Conservation (phyloP, 1,140 invertebrate genomes). For the Lepidurus packardi region DNA sequence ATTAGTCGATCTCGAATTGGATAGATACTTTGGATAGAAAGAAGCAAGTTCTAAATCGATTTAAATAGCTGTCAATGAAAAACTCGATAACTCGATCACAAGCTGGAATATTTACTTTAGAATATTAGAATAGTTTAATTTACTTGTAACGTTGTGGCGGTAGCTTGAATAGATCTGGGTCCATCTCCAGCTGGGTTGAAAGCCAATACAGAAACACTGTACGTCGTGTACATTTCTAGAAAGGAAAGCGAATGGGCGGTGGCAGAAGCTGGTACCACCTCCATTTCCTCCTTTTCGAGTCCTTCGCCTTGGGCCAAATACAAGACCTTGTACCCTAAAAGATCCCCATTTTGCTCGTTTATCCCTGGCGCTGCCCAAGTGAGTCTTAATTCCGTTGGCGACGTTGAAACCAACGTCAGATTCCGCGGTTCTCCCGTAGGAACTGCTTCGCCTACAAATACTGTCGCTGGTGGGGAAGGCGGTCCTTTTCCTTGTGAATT, state of each 20-base stretch:
- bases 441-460: constrained; percentile 93
- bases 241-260: constrained; percentile 77
- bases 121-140: background rate
- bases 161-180: constrained; percentile 70
- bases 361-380: constrained; percentile 76
- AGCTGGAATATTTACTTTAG: background rate
- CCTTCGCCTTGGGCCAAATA: constrained; percentile 39
- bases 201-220: constrained; percentile 85
- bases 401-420: constrained; percentile 66
- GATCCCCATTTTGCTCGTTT: constrained; percentile 82
- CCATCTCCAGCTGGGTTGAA: constrained; percentile 96
- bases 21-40: too few species aligned
- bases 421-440: constrained; percentile 81
- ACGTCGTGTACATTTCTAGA: constrained; percentile 88
- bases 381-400: constrained; percentile 82
- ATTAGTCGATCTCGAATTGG: too few species aligned
- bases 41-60: too few species aligned
- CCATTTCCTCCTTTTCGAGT: constrained; percentile 74
- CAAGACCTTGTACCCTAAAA: constrained; percentile 76
- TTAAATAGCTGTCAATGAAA: too few species aligned
- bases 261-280: constrained; percentile 79
- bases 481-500: constrained; percentile 85
- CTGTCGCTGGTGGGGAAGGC: constrained; percentile 66
- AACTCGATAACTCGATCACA: background rate
- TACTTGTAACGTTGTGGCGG: constrained; percentile 64